phyloP scores from a whole-genome alignment of 1,140 invertebrate species.

The Drosophila sucinea region DNA sequence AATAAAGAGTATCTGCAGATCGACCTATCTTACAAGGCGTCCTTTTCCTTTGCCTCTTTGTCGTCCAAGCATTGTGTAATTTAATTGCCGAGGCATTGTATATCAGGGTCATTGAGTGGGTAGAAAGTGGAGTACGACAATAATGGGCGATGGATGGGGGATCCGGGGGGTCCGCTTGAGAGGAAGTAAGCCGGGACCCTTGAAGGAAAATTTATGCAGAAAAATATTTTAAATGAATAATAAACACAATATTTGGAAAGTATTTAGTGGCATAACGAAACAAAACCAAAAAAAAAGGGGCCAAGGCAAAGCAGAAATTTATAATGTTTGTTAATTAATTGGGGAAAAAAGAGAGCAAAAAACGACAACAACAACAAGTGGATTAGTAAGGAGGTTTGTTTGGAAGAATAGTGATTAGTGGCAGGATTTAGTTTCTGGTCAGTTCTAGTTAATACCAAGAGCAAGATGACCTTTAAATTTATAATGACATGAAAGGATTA shows the following conservation, averaged over 20 bases:
- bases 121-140: background rate
- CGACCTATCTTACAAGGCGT: background rate
- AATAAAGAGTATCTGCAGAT: background rate
- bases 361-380: background rate
- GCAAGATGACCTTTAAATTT: background rate
- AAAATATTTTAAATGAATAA: conserved; percentile 56
- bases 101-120: conserved; percentile 18
- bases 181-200: background rate
- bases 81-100: conserved; percentile 54
- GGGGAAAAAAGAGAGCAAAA: background rate
- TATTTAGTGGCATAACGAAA: conserved; percentile 21
- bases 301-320: conserved; percentile 16
- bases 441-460: background rate
- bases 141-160: background rate
- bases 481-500: no score
- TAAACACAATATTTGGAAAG: conserved; percentile 33
- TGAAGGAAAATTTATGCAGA: conserved; percentile 18
- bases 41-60: conserved; percentile 28
- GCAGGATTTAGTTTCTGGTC: background rate
- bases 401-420: background rate
- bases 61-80: conserved; percentile 38
- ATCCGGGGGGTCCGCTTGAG: background rate
- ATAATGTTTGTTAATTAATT: conserved; percentile 48
- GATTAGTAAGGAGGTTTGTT: background rate
- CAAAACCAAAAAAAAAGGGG: background rate